Evolutionary conservation across 2,888 invertebrate species (phyloP).

Genomic region (Andrena dorsata): DNA sequence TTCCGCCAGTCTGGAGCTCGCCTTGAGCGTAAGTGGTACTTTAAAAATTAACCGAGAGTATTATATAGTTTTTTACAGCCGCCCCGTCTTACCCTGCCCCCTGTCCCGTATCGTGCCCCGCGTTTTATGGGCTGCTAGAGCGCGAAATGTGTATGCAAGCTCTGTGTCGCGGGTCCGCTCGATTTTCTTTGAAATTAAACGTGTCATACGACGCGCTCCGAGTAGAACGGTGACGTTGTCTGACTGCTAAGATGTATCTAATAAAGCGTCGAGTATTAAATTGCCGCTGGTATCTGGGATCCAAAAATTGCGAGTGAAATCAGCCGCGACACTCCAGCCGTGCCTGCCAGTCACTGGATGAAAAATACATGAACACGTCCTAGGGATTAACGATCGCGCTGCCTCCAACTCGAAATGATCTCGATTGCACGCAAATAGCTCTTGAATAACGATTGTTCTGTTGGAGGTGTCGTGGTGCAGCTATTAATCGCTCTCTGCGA

Average conservation of each 20-base stretch:
- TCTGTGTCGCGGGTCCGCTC: background rate
- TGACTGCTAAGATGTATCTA: slow-evolving; percentile 30
- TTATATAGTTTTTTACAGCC: slow-evolving; percentile 70
- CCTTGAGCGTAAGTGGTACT: slow-evolving; percentile 71
- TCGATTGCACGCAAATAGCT: slow-evolving; percentile 9
- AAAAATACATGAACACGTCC: slow-evolving; percentile 14
- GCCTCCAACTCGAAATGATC: background rate
- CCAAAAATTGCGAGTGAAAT: slow-evolving; percentile 22
- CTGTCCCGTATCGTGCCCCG: slow-evolving; percentile 45
- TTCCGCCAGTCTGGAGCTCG: slow-evolving; percentile 56
- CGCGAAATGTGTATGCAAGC: slow-evolving; percentile 56
- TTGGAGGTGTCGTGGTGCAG: slow-evolving; percentile 5
- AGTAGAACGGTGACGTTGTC: slow-evolving; percentile 24
- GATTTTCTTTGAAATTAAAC: slow-evolving; percentile 16
- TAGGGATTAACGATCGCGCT: slow-evolving; percentile 19
- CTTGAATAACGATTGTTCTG: slow-evolving; percentile 4
- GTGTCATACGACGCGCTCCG: slow-evolving; percentile 9
- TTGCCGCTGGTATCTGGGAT: slow-evolving; percentile 9
- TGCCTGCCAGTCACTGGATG: slow-evolving; percentile 1
- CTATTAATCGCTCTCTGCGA: background rate
- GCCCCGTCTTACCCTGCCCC: slow-evolving; percentile 59
- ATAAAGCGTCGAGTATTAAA: slow-evolving; percentile 39
- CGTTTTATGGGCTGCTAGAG: slow-evolving; percentile 65
- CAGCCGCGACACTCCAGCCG: slow-evolving; percentile 16
- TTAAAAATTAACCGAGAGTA: slow-evolving; percentile 78